Conservation (phyloP, 1,140 invertebrate genomes). For the Drosophila albomicans region DNA sequence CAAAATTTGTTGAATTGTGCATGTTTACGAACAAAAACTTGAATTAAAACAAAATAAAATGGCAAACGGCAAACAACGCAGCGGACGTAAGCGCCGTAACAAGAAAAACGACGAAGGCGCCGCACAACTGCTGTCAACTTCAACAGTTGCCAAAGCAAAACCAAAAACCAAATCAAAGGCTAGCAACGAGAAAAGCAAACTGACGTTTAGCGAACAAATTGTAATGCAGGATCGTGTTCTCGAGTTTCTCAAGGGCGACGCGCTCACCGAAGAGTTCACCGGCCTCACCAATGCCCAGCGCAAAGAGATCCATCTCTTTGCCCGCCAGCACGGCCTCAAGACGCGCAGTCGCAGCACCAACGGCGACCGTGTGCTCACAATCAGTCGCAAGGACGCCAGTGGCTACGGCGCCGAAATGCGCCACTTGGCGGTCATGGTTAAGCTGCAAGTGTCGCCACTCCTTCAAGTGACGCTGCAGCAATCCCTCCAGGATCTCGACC, state of each 20-base stretch:
- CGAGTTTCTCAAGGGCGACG: conserved; percentile 46
- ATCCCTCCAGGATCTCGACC: too few relatives aligned
- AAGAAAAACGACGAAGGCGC: neutral
- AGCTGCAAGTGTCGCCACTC: neutral
- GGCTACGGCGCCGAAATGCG: neutral
- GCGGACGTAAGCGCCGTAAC: neutral
- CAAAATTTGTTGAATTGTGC: neutral
- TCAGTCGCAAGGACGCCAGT: conserved; percentile 13
- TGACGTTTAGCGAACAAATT: conserved; percentile 18
- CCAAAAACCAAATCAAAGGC: conserved; percentile 1
- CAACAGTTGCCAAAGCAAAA: neutral
- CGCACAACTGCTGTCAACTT: neutral
- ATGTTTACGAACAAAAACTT: neutral
- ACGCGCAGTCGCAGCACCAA: conserved; percentile 54
- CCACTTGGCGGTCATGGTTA: neutral
- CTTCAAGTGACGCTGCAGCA: too few relatives aligned
- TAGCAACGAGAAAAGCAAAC: neutral
- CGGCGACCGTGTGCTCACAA: conserved; percentile 49
- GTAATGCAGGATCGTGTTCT: conserved; percentile 43
- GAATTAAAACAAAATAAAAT: neutral
- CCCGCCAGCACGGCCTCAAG: conserved; percentile 55
- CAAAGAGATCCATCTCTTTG: conserved; percentile 59
- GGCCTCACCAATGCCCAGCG: conserved; percentile 50
- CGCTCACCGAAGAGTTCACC: conserved; percentile 26
- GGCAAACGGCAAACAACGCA: neutral